Base-by-base conservation (phyloP, 1,140 invertebrate genomes). In the Lutraria rhynchaena region DNA sequence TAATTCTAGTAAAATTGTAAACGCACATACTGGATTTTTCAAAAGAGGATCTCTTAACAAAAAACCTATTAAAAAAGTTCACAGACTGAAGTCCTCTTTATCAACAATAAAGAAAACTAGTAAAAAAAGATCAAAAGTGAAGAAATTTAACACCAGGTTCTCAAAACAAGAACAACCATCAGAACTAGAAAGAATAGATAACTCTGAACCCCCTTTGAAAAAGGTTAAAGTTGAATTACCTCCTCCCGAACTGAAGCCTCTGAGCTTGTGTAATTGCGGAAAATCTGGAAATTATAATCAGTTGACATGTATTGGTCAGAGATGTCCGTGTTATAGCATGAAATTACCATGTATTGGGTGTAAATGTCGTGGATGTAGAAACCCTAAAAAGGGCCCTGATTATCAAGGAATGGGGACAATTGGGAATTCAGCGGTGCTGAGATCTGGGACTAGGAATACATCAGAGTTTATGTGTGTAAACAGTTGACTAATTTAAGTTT, bases 261-360 rank as follows among this genome's bases (percentile, higher is more conserved):
- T 74, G 11, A 89, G 88, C 77, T 71, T 96, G 15, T 98, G 97
- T 91, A 94, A 96, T 81, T 98, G 97, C 94, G 97, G 97, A n/a
- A 96, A 96, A 92, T 96, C 96, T 22, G 97, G 96, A 9, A 95
- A 95, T 81, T 96, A 96, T 17, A 96, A 96, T 15, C 98, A 97
- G 91, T 91, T 98, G 61, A 98, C 97, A 0, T 98, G 97, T 92
- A 97, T 97, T 91, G 97, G 97, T 3, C 97, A 98, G 91, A 93
- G 97, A 81, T 98, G 97, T 93, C 96, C 97, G 0, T 98, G 97
- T 93, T 98, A 98, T 92, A 70, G 96, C 95, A 87, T 95, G 95
- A 88, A 96, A 96, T 92, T 95, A 51, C 83, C 96, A 15, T 98
- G 97, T 90, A 93, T 95, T 37, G 96, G 96, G 83, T 98, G 97